Base-by-base conservation (phyloP, 2,797 vertebrate species). In the Echiichthys vipera region DNA sequence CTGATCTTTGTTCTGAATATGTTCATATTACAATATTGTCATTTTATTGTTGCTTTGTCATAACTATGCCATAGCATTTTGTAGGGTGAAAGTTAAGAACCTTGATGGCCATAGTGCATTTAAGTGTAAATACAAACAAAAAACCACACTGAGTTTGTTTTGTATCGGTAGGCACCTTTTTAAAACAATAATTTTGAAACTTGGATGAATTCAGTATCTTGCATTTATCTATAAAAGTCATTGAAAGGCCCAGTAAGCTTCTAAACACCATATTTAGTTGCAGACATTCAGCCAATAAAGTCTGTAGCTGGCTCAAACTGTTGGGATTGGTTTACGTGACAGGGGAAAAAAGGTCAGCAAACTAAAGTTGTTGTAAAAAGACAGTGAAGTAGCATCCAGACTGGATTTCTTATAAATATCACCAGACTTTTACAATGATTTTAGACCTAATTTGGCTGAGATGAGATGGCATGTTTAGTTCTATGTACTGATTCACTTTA, bases 241-340 rank as follows among this genome's bases (percentile, higher is more conserved):
- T 45, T 45, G n/a, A 27, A 5, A 55, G 71, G 20, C 25, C 14
- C 54, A 39, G 2, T 45, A 42, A 49, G 17, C 32, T 65, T 64
- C 27, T 34, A 42, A 43, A 56, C 10, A 36, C 14, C 6, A 30
- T 22, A 37, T 30, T 24, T 42, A 47, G 36, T 13, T 43, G 30
- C 7, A 50, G 20, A 65, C 30, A 32, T 62, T 74, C 34, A 61
- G 55, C 51, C n/a, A 56, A 46, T 65, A 71, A 66, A 47, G 45
- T 59, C 15, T 59, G 27, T 32, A 13, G 57, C 74, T 46, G 40
- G 67, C 49, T 65, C 57, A 61, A 37, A 40, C 46, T 58, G 24
- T 59, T 50, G 45, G 40, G 40, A 77, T 68, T 64, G 56, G 42
- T 50, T 56, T 71, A 37, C 7, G 39, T 25, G 32, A 22, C 2